phyloP scores from a whole-genome alignment of 1,140 invertebrate genomes.

The Bradysia coprophila region DNA sequence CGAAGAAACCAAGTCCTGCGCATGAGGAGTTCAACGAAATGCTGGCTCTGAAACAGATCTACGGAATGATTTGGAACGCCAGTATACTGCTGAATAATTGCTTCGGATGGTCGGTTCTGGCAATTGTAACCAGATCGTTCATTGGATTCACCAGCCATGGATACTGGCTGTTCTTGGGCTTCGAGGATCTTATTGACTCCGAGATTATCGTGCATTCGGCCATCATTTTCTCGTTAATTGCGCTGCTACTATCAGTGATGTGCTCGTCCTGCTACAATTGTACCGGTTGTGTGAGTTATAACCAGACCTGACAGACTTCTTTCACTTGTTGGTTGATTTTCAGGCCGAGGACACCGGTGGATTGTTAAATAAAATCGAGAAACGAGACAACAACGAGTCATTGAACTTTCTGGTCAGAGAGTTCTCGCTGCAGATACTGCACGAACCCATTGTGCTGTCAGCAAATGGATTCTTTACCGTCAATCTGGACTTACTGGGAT shows the following conservation, averaged over 20 bases:
- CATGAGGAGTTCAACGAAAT: not conserved
- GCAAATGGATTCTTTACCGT: conserved; percentile 1
- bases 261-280: not conserved
- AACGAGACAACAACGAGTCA: conserved; percentile 1
- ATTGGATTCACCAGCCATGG: conserved; percentile 1
- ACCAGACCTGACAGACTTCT: not conserved
- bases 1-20: no score
- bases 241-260: not conserved
- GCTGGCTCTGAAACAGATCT: conserved; percentile 2
- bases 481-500: not conserved
- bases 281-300: not conserved
- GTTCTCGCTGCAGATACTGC: conserved; percentile 1
- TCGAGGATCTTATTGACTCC: conserved; percentile 1
- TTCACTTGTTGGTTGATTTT: not conserved
- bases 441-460: not conserved
- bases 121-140: conserved; percentile 2
- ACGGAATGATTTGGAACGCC: conserved; percentile 1
- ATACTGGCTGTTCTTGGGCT: conserved; percentile 3
- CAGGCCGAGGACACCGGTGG: not conserved
- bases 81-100: conserved; percentile 3
- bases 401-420: not conserved
- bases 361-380: conserved; percentile 2
- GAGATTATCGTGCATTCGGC: not conserved
- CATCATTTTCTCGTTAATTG: no score
- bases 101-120: conserved; percentile 4